Conservation (phyloP, 2,888 invertebrate genomes). For the Lapara coniferarum region DNA sequence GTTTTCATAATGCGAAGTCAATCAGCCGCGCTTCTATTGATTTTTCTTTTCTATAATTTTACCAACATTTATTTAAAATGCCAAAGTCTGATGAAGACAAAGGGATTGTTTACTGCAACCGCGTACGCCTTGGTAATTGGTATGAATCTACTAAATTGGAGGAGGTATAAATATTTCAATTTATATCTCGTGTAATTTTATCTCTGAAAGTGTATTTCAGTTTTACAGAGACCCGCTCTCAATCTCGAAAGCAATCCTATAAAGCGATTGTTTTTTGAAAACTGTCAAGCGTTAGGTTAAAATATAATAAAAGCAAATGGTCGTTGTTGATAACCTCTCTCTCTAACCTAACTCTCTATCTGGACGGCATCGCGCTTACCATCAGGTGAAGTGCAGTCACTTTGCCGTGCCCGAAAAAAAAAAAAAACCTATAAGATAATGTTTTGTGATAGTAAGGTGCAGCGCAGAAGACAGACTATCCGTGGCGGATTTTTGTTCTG, state of each 20-base stretch:
- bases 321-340: background rate
- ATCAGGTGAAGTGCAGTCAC: too few relatives aligned
- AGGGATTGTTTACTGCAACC: slow-evolving; percentile 69
- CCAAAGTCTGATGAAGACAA: slow-evolving; percentile 62
- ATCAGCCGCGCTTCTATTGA: background rate
- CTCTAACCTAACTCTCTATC: too few relatives aligned
- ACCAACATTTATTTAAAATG: slow-evolving; percentile 36
- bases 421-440: too few relatives aligned
- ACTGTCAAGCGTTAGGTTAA: background rate
- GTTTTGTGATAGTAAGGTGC: too few relatives aligned
- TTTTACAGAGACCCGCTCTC: slow-evolving; percentile 7
- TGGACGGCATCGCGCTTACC: too few relatives aligned
- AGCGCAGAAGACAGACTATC: too few relatives aligned
- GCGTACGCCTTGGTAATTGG: slow-evolving; percentile 76
- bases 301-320: background rate
- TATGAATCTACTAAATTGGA: slow-evolving; percentile 73
- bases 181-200: slow-evolving; percentile 13
- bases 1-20: slow-evolving; percentile 13
- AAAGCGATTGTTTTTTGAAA: background rate
- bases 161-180: slow-evolving; percentile 54
- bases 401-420: too few relatives aligned
- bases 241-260: slow-evolving; percentile 1
- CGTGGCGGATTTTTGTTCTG: too few relatives aligned
- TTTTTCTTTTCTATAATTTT: slow-evolving; percentile 25
- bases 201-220: background rate